A percentile compares a stretch with the other conserved stretches of the same genome.
Conservation (phyloP, 2,113 vertebrate genomes). For the Rana temporaria region DNA sequence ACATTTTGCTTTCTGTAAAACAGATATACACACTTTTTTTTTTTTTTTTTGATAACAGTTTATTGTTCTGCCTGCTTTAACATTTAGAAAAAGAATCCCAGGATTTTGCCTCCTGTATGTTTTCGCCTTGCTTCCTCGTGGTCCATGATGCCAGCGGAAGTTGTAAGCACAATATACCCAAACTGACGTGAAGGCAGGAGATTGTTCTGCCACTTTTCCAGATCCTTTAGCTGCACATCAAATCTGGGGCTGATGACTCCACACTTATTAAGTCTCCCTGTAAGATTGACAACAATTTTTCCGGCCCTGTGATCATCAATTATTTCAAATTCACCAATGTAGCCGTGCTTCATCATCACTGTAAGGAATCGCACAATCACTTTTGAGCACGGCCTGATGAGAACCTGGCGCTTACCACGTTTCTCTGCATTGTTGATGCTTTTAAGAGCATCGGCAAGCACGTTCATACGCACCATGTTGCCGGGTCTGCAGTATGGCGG, state of each 20-base stretch:
- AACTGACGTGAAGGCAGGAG: no score
- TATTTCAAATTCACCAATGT: constrained; percentile 99
- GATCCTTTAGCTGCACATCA: no score
- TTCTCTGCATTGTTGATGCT: constrained; percentile 99
- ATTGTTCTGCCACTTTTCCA: no score
- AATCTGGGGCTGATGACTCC: no score
- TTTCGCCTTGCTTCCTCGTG: constrained; percentile 98
- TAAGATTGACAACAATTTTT: constrained; percentile 98
- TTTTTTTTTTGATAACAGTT: constrained; percentile 71
- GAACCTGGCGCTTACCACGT: constrained; percentile 96
- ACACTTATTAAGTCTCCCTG: constrained; percentile 98
- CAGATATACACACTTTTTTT: no score
- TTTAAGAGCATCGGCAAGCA: constrained; percentile 96
- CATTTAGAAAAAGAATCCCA: constrained; percentile 97
- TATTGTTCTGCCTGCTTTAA: constrained; percentile 87
- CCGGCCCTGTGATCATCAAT: constrained; percentile 97
- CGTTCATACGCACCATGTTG: constrained; percentile 99
- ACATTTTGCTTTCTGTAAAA: no score
- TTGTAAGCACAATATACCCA: constrained; percentile 97
- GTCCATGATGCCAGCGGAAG: constrained; percentile 99
- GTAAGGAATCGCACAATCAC: constrained; percentile 96
- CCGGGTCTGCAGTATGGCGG: no score
- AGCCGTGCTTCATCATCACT: constrained; percentile 99
- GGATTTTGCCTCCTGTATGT: constrained; percentile 98
- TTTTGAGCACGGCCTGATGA: constrained; percentile 96